Base-by-base conservation (phyloP, 2,797 vertebrate genomes). In the Cossypha polioptera region DNA sequence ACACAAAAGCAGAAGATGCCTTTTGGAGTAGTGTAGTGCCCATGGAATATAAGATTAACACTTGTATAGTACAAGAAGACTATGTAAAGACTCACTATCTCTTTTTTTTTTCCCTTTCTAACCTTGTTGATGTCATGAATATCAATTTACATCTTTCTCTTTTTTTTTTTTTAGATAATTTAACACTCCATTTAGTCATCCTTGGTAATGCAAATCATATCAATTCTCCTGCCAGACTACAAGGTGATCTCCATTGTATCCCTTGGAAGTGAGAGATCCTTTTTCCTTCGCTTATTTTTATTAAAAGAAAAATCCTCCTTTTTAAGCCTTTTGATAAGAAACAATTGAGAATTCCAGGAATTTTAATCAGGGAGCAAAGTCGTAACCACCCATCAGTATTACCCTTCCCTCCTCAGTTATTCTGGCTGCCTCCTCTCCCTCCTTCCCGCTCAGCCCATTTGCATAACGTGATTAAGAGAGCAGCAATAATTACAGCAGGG, bases 111-210 rank as follows among this genome's bases (percentile, higher is more conserved):
- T 68, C 21, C 7, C 10, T 19, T 51, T 72, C 81, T 92, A 96
- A 94, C 89, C 90, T 97, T 88, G 87, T 92, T 95, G 77, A 85
- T 95, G 86, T 86, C 76, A 74, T 84, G 91, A 86, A 94, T 82
- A 89, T 86, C 77, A 72, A 90, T 93, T 91, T 63, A 92, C 33
- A 72, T 89, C 66, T 73, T 93, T 82, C 58, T 67, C 89, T 90
- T 95, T 79, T 91, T 69, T 93, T 92, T 95, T 82, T 91, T 94
- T 51, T 62, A 95, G 95, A 95, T 88, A 95, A 97, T 96, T 96
- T 98, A 95, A 95, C 83, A 97, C 76, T 87, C 88, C 81, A 96
- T 93, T 97, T 97, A 97, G 86, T 95, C 61, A 96, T 95, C 96
- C 75, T 97, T 94, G 86, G 86, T 93, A 94, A 97, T 93, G 92